Evolutionary conservation across 1,140 invertebrate genomes (phyloP), one percentile per base, ranked within the genome.

Genomic region (Brachionus calyciflorus): DNA sequence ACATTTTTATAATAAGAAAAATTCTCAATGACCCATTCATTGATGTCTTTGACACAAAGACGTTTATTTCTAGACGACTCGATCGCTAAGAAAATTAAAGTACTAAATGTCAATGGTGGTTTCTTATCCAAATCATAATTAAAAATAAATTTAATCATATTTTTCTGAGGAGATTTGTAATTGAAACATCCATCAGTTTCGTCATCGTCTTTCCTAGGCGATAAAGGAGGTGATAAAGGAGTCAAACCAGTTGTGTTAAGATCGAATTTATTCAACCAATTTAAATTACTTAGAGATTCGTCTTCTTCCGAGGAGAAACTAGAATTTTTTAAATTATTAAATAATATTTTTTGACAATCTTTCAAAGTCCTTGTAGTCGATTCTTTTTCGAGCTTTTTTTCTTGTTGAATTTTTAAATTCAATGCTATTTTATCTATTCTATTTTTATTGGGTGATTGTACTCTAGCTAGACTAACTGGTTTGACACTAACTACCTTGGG

Each of bases 1-100:
- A 73, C 44, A 49, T 33, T 73, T 33, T 41, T 17, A 19, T 37
- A 73, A 12, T 73, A 73, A 4, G 28, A n/a, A 73, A 40, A 51
- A 41, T 73, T 73, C 1, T 73, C 69, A 2, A 37, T n/a, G 33
- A 73, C 51, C 69, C 69, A 73, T 21, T 73, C 6, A 41, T 37
- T 21, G 2, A 73, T 73, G 3, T 73, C 69, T 51, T 73, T 73
- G 28, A 73, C 46, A 37, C 2, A 73, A 17, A 51, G 6, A 7
- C 69, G 44, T 41, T 73, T 73, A 2, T 73, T 37, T 7, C 3
- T 9, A 10, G 28, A 51, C 1, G 69, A 73, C 40, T 73, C 69
- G 12, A 73, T 73, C 12, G 69, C 69, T 5, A 73, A 30, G 33
- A 73, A 73, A 7, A 51, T 51, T 17, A 73, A 41, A 51, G 46